phyloP scores from a whole-genome alignment of 2,888 invertebrate species.

The Euzetes globulus region DNA sequence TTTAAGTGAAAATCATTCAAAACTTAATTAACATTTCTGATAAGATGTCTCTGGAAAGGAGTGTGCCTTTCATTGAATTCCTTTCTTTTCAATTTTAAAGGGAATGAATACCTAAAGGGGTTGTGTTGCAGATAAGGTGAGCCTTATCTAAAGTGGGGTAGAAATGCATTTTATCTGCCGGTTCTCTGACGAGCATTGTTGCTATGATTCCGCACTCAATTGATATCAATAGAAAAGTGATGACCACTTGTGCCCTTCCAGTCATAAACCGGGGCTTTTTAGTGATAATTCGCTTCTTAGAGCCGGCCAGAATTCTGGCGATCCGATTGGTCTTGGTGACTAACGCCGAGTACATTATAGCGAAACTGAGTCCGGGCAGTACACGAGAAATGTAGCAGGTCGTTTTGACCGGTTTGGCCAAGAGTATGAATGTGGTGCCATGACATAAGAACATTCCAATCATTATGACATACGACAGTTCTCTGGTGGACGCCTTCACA shows the following conservation, averaged over 20 bases:
- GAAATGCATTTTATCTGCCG: conserved; percentile 54
- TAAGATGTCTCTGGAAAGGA: too few species aligned
- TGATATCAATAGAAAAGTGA: conserved; percentile 76
- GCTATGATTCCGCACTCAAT: conserved; percentile 71
- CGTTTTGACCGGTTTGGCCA: conserved; percentile 66
- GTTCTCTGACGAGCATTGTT: conserved; percentile 56
- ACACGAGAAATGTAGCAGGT: conserved; percentile 81
- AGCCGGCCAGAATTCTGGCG: conserved; percentile 91
- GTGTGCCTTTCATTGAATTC: neutral
- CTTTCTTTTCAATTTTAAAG: neutral
- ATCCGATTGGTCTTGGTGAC: conserved; percentile 97
- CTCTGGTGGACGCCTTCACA: conserved; percentile 82
- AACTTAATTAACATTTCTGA: too few species aligned
- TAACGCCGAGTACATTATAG: conserved; percentile 91
- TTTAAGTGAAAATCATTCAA: too few species aligned
- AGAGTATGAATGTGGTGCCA: conserved; percentile 81
- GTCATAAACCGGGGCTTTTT: conserved; percentile 87
- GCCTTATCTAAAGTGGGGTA: conserved; percentile 53
- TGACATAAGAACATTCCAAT: conserved; percentile 74
- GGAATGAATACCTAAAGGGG: conserved; percentile 49
- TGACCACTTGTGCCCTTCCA: conserved; percentile 72
- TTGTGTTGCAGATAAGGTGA: conserved; percentile 59
- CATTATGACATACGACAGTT: conserved; percentile 72
- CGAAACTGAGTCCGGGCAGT: conserved; percentile 90
- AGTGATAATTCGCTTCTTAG: conserved; percentile 80